Conservation (phyloP, 2,888 invertebrate species). For the Eulithis prunata region DNA sequence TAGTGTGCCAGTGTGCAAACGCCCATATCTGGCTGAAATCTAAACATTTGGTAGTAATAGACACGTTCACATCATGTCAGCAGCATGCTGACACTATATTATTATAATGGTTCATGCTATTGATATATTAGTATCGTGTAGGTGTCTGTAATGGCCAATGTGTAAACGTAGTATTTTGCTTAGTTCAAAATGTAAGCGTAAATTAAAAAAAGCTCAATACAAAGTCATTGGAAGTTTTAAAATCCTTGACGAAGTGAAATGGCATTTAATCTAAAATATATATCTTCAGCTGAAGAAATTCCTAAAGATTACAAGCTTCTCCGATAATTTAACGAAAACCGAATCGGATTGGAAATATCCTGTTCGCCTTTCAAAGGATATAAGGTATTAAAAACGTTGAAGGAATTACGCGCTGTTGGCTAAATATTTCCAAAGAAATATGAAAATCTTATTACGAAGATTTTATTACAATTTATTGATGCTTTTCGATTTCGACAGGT, state of each 20-base stretch:
- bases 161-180: no score
- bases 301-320: slow-evolving; percentile 21
- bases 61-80: no score
- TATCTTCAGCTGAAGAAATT: slow-evolving; percentile 26
- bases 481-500: slow-evolving; percentile 13
- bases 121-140: no score
- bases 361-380: slow-evolving; percentile 26
- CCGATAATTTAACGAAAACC: slow-evolving; percentile 26
- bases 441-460: slow-evolving; percentile 18
- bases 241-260: slow-evolving; percentile 35
- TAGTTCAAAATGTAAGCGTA: no score
- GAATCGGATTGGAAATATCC: slow-evolving; percentile 29
- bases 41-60: no score
- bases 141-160: no score
- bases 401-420: slow-evolving; percentile 14
- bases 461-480: slow-evolving; percentile 19
- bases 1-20: no score
- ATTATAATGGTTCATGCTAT: no score
- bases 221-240: neutral
- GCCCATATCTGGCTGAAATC: no score
- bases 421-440: slow-evolving; percentile 23
- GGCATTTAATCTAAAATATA: slow-evolving; percentile 45
- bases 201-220: no score
- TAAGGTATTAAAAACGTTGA: slow-evolving; percentile 26
- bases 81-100: no score